Base-by-base conservation (phyloP, 1,140 invertebrate genomes). In the Bacillus rossius region DNA sequence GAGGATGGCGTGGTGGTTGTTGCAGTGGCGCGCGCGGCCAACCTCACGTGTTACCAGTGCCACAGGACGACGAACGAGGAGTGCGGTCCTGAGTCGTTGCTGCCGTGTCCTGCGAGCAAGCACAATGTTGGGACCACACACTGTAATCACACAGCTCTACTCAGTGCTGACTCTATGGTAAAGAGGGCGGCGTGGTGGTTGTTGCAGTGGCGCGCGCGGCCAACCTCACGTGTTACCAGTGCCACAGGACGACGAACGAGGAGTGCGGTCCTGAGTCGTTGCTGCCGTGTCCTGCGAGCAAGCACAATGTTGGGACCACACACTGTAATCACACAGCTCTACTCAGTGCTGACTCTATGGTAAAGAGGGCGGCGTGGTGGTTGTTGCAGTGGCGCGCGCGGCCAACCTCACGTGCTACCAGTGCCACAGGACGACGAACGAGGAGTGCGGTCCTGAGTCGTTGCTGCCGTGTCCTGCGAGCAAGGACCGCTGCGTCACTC, bases 11-110 rank as follows among this genome's bases (percentile, higher is more conserved):
- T n/a, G n/a, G n/a, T n/a, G n/a, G n/a, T n/a, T 51, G 19, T 53
- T 45, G 20, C 55, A 34, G 26, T 2, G 1, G 41, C 23, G 16
- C 1, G 17, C 5, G 47, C 29, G 25, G 59, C 61, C 49, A 75
- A 74, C 54, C 59, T 79, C 40, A 73, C 70, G 20, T 81, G 79
- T 61, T 81, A 80, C 61, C 78, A 80, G 54, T 81, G 79, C 60
- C 64, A 63, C 16, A 71, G 69, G 55, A 67, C 69, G 43, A 64
- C 66, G 8, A 69, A 73, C 55, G 64, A 63, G 8, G 65, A 70
- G 38, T 80, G 79, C 63, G 67, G 58, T 1, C 65, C 71, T n/a
- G 68, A 73, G 38, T 65, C 69, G 49, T 64, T 79, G 2, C 60
- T 68, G 48, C 67, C 69, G 2, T 81, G 79, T 67, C 71, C 74